A percentile compares a stretch with the other conserved stretches of the same genome.
Conservation (phyloP, 2,113 vertebrate genomes). For the Anas platyrhynchos region DNA sequence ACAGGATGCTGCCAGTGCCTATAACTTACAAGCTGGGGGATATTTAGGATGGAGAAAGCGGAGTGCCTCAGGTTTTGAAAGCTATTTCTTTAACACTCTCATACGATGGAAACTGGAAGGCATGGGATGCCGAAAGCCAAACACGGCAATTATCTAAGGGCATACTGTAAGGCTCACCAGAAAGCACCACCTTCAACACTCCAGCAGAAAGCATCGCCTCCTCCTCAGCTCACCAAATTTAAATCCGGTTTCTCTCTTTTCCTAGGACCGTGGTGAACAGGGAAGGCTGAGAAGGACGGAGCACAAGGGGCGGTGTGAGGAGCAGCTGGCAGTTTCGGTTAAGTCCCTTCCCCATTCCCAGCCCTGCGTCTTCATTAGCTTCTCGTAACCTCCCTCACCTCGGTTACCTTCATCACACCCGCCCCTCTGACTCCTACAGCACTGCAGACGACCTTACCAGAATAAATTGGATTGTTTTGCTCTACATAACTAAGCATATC, state of each 20-base stretch:
- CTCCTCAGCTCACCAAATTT: not conserved
- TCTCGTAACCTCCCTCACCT: not conserved
- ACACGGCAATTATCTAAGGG: not conserved
- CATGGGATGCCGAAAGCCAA: not conserved
- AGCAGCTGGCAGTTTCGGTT: not conserved
- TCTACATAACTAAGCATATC: accelerated
- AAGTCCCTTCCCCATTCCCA: not conserved
- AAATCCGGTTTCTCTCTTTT: not conserved
- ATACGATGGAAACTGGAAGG: not conserved
- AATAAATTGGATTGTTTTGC: not conserved
- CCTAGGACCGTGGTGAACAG: not conserved
- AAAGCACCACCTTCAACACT: not conserved
- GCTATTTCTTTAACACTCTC: not conserved
- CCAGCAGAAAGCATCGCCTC: not conserved
- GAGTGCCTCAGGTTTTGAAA: not conserved
- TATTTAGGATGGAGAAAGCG: not conserved
- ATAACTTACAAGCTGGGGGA: not conserved
- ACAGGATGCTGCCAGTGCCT: not conserved
- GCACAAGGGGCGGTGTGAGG: accelerated
- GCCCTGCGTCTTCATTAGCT: not conserved
- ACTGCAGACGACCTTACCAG: not conserved
- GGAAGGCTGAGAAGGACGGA: not conserved
- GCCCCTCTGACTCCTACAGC: not conserved
- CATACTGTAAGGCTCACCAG: not conserved
- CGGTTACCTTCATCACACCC: not conserved